These are phyloP conservation scores for Ophthalmolycus amberensis DNA, from an alignment of 2,113 vertebrate species.

Conservation along the genomic window DNA sequence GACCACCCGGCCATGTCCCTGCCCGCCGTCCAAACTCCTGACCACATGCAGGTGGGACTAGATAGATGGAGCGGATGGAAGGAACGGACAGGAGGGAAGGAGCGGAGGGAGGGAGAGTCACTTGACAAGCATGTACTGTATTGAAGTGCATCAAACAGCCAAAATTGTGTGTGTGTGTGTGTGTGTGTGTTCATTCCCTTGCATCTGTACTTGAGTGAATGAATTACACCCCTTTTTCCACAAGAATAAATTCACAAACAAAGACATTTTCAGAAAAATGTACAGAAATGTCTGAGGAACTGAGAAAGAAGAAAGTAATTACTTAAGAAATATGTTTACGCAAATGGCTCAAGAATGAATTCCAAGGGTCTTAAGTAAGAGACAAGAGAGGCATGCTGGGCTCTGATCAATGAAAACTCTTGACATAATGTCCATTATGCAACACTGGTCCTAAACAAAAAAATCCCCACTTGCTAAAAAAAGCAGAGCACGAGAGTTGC, in stretches of 20 bases:
- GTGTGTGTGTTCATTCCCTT: not conserved
- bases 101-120: conserved; percentile 25
- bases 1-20: conserved; percentile 48
- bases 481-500: conserved; percentile 49
- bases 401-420: conserved; percentile 58
- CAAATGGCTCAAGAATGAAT: conserved; percentile 66
- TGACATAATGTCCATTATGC: conserved; percentile 64
- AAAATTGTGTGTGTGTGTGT: not conserved
- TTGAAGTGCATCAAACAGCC: not conserved
- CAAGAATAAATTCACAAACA: conserved; percentile 1
- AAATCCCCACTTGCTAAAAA: conserved; percentile 45
- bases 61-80: conserved; percentile 48
- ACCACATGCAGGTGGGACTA: conserved; percentile 65
- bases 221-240: conserved; percentile 11
- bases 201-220: not conserved
- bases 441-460: conserved; percentile 41
- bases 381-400: conserved; percentile 33
- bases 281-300: conserved; percentile 19
- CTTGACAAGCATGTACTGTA: conserved; percentile 18
- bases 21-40: conserved; percentile 43
- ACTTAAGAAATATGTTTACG: conserved; percentile 33
- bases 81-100: conserved; percentile 33
- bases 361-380: conserved; percentile 54
- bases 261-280: conserved; percentile 14
- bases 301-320: conserved; percentile 13